Evolutionary conservation across 1,140 invertebrate genomes (phyloP).

Genomic region (Thaumatotibia leucotreta): DNA sequence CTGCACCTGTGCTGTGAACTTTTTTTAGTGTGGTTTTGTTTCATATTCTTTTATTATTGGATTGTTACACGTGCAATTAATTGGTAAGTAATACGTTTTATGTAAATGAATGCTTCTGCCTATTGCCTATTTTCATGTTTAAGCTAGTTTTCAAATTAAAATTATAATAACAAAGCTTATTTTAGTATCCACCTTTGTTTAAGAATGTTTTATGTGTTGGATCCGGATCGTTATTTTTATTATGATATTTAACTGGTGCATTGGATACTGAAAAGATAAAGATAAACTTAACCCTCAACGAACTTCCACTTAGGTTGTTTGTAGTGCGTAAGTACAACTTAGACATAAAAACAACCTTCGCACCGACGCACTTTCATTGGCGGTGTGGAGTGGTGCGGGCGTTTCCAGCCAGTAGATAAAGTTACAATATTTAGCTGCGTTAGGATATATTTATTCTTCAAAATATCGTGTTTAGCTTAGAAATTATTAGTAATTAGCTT

Average conservation of each 20-base stretch:
- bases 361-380: neutral
- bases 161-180: neutral
- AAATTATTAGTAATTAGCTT: too few relatives aligned
- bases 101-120: too few relatives aligned
- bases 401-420: neutral
- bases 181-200: neutral
- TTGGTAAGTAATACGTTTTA: conserved; percentile 56
- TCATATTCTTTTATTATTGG: conserved; percentile 57
- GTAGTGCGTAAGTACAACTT: neutral
- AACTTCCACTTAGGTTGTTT: neutral
- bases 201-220: neutral
- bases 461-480: too few relatives aligned
- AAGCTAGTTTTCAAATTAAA: neutral
- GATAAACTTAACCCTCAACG: neutral
- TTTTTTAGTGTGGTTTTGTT: conserved; percentile 52
- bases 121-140: neutral
- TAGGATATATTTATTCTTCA: too few relatives aligned
- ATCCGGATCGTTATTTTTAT: neutral
- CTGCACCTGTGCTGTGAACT: conserved; percentile 48
- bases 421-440: neutral
- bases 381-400: neutral
- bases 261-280: too few relatives aligned
- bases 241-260: too few relatives aligned
- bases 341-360: neutral
- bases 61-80: conserved; percentile 53